Evolutionary conservation across 2,888 invertebrate genomes (phyloP).

Genomic region (Pristionchus entomophagus): DNA sequence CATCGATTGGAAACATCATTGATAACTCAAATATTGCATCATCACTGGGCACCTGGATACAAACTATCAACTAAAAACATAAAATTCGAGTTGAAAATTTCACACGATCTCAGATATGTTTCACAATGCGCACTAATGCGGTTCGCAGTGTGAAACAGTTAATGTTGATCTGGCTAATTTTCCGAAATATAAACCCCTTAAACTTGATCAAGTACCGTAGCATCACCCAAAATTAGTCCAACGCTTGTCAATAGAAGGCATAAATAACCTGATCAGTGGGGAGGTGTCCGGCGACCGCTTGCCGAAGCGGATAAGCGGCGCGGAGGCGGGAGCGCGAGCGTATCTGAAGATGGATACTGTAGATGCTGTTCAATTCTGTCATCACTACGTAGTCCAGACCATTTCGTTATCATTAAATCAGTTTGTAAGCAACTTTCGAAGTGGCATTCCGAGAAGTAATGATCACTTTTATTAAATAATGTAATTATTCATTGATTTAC

Average conservation of each 20-base stretch:
- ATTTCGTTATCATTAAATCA: neutral
- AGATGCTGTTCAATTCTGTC: too few species aligned
- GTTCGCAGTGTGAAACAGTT: too few species aligned
- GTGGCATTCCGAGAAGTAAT: too few species aligned
- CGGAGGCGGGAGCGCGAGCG: conserved; percentile 45
- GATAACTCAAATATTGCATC: too few species aligned
- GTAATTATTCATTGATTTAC: too few species aligned
- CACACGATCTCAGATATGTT: neutral
- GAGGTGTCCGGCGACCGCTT: conserved; percentile 23
- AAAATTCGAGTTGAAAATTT: neutral
- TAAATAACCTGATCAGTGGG: conserved; percentile 34
- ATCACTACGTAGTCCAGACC: neutral
- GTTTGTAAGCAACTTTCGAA: too few species aligned
- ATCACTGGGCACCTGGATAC: too few species aligned
- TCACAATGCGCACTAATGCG: too few species aligned
- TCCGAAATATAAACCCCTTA: neutral
- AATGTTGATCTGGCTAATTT: neutral
- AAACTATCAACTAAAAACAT: neutral
- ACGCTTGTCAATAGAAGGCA: neutral
- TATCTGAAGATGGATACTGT: conserved; percentile 41
- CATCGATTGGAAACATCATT: too few species aligned
- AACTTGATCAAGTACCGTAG: too few species aligned
- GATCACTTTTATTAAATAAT: too few species aligned
- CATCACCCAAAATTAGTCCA: too few species aligned
- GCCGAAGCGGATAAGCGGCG: conserved; percentile 47